Percentiles rank a stretch among this genome's conserved stretches.
These are phyloP conservation scores for Chrysolina americana DNA, from an alignment of 2,888 invertebrate species.

Conservation along the genomic window DNA sequence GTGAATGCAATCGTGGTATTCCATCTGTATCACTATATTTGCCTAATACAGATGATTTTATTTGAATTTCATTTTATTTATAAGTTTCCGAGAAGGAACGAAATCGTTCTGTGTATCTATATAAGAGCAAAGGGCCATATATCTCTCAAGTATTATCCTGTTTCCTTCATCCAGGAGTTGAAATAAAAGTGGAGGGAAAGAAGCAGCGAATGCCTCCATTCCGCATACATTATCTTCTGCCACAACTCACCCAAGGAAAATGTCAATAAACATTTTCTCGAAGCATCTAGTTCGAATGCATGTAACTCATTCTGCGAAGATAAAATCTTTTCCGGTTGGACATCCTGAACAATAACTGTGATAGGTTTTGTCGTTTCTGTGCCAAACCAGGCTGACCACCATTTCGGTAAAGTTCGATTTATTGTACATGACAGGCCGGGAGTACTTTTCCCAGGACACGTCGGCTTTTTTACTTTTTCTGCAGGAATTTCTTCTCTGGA, in stretches of 20 bases:
- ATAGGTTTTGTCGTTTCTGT: constrained; percentile 30
- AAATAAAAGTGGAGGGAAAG: too few relatives aligned
- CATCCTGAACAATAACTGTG: constrained; percentile 28
- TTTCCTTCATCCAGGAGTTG: too few relatives aligned
- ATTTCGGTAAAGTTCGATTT: constrained; percentile 37
- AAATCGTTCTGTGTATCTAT: too few relatives aligned
- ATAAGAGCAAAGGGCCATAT: too few relatives aligned
- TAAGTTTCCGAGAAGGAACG: too few relatives aligned
- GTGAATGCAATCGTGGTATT: too few relatives aligned
- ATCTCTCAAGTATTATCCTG: too few relatives aligned
- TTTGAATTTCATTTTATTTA: too few relatives aligned
- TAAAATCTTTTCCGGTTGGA: constrained; percentile 29
- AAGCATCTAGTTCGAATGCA: constrained; percentile 15
- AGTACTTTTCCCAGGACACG: constrained; percentile 30
- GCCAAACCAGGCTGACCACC: constrained; percentile 26
- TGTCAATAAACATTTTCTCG: not conserved
- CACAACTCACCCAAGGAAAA: not conserved
- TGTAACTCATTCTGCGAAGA: constrained; percentile 19
- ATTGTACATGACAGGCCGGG: constrained; percentile 37
- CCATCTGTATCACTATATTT: too few relatives aligned
- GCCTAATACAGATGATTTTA: too few relatives aligned
- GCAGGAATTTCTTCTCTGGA: not conserved
- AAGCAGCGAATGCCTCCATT: too few relatives aligned
- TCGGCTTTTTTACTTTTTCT: constrained; percentile 26
- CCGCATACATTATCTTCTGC: not conserved